Evolutionary conservation across 1,140 invertebrate species (phyloP).

Genomic region (Palaemon carinicauda): DNA sequence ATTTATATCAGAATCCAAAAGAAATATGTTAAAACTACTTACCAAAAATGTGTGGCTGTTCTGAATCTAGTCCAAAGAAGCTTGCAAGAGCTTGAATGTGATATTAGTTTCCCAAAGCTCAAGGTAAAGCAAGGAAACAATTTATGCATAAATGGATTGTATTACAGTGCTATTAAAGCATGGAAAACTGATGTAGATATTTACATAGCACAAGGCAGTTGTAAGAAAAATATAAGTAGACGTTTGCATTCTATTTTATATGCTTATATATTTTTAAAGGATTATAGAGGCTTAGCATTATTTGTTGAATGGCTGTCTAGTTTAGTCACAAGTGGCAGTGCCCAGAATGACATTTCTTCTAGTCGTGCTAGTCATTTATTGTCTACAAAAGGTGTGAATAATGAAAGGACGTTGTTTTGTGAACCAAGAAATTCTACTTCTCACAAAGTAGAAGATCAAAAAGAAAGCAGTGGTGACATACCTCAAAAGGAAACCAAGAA

Average conservation of each 20-base stretch:
- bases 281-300: not conserved
- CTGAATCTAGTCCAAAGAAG: conserved; percentile 17
- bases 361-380: not conserved
- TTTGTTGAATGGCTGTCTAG: conserved; percentile 13
- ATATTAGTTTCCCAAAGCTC: not conserved
- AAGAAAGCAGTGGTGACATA: too few relatives aligned
- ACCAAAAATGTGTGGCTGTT: conserved; percentile 6
- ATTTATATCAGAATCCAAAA: not conserved
- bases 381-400: too few relatives aligned
- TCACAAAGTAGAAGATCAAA: too few relatives aligned
- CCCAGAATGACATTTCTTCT: not conserved
- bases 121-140: not conserved
- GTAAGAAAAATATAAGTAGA: not conserved
- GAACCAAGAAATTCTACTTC: too few relatives aligned
- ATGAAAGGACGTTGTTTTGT: too few relatives aligned
- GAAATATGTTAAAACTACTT: not conserved
- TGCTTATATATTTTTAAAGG: not conserved
- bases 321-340: not conserved
- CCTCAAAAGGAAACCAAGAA: too few relatives aligned
- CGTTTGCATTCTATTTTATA: conserved; percentile 32
- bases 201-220: not conserved
- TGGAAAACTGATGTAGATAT: conserved; percentile 21
- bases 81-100: not conserved
- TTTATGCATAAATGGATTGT: conserved; percentile 15
- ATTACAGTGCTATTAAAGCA: not conserved